phyloP scores from a whole-genome alignment of 1,140 invertebrate genomes.

The Bombus fervidus region DNA sequence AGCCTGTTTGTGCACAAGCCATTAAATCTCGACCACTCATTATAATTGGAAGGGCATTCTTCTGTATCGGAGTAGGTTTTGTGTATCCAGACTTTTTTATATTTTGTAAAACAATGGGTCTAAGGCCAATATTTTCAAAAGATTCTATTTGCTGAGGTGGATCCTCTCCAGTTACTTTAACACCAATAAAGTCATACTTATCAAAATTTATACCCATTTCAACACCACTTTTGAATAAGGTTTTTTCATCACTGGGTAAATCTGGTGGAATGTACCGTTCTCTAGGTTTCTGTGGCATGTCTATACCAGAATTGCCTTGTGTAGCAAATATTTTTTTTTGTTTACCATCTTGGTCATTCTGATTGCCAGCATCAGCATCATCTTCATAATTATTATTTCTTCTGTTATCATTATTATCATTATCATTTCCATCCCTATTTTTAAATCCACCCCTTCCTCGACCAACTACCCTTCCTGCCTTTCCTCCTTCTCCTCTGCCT shows the following conservation, averaged over 20 bases:
- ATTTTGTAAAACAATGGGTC: conserved; percentile 88
- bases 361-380: conserved; percentile 7
- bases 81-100: conserved; percentile 91
- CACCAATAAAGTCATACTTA: conserved; percentile 92
- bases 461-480: conserved; percentile 34
- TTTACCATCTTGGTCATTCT: conserved; percentile 4
- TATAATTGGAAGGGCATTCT: conserved; percentile 93
- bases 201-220: conserved; percentile 94
- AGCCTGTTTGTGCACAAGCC: conserved; percentile 99
- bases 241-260: conserved; percentile 86
- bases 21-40: conserved; percentile 92
- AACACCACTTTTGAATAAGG: conserved; percentile 88
- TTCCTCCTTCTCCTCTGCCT: conserved; percentile 17
- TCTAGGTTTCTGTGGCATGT: conserved; percentile 71
- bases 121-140: conserved; percentile 89
- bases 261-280: conserved; percentile 92
- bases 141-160: conserved; percentile 84
- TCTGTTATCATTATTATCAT: conserved; percentile 42
- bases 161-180: conserved; percentile 89
- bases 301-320: conserved; percentile 16
- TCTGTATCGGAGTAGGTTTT: conserved; percentile 97
- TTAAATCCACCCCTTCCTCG: conserved; percentile 43
- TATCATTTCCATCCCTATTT: conserved; percentile 4
- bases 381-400: background rate
- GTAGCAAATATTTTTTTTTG: background rate